Base-by-base conservation (phyloP, 23 tunicate species). In the Aplidium turbinatum region DNA sequence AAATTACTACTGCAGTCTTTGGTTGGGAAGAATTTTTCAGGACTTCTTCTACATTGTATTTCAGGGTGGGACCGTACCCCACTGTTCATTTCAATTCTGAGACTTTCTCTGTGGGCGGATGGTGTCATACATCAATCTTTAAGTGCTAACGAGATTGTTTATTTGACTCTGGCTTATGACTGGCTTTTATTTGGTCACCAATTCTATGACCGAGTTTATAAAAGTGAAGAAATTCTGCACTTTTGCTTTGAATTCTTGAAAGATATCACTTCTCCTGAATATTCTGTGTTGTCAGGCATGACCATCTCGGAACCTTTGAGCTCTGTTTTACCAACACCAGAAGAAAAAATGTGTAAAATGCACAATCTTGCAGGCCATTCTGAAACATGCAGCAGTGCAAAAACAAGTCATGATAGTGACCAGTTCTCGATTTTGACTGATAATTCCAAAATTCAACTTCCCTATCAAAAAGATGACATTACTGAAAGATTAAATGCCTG, bases 11-110 rank as follows among this genome's bases (percentile, higher is more conserved):
- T 91, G 48, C 54, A 54, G 27, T 84, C 79, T 31, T 29, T 83
- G 4, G 35, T 56, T 6, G 19, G 21, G 4, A 70, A 60, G 2
- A 25, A 53, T 42, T 84, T 73, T 13, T 28, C 70, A 4, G 97
- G 97, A 29, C 58, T 91, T 2, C 57, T 91, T 67, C 75, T 91
- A 36, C 97, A 91, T 61, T 91, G 97, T 70, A 91, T 91, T 68
- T 91, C 97, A 7, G 97, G 97, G 0, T 91, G 97, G 97, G 97
- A 91, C 32, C 72, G 97, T 16, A 91, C 97, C 19, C 97, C 97
- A 21, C 60, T 91, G 75, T 91, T 91, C 52, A 84, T 91, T 38
- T 91, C 97, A 2, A 38, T 91, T 1, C 30, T 91, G 68, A 57
- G 97, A 35, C 73, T 91, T 34, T 91, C 97, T 23, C 82, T 91